Conservation (phyloP, 2,797 vertebrate species). For the Streptopelia turtur region DNA sequence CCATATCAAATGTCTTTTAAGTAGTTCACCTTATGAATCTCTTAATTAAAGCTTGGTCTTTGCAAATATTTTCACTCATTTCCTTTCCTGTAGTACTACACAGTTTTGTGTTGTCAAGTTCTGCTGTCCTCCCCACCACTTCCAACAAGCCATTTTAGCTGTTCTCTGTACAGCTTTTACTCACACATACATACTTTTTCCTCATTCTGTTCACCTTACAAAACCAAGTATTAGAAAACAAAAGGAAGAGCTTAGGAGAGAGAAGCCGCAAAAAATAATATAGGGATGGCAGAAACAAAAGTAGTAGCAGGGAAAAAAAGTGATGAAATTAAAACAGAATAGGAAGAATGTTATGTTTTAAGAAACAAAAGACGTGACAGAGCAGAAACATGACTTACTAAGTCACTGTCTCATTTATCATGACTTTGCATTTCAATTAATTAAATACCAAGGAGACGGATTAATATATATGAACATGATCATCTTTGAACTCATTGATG, state of each 20-base stretch:
- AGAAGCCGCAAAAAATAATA: neutral
- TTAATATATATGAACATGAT: neutral
- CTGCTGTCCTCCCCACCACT: neutral
- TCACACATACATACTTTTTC: neutral
- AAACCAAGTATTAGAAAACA: neutral
- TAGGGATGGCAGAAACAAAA: neutral
- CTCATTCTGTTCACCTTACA: neutral
- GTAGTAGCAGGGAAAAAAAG: neutral
- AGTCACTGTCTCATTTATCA: neutral
- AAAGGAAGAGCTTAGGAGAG: neutral
- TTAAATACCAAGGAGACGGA: neutral
- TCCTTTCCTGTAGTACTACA: neutral
- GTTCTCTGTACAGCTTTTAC: neutral
- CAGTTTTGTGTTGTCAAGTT: neutral
- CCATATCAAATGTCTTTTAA: constrained; percentile 9
- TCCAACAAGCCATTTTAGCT: neutral
- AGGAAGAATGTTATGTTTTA: neutral
- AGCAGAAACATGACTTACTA: neutral
- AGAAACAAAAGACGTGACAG: neutral
- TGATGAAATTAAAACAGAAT: neutral
- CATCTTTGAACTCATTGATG: neutral
- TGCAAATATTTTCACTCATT: neutral
- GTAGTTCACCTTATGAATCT: neutral
- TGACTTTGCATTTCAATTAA: neutral
- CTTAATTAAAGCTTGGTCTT: neutral